Evolutionary conservation across 2,888 invertebrate genomes (phyloP), one percentile per base, ranked within the genome.

Genomic region (Hirtodrosophila duncani): DNA sequence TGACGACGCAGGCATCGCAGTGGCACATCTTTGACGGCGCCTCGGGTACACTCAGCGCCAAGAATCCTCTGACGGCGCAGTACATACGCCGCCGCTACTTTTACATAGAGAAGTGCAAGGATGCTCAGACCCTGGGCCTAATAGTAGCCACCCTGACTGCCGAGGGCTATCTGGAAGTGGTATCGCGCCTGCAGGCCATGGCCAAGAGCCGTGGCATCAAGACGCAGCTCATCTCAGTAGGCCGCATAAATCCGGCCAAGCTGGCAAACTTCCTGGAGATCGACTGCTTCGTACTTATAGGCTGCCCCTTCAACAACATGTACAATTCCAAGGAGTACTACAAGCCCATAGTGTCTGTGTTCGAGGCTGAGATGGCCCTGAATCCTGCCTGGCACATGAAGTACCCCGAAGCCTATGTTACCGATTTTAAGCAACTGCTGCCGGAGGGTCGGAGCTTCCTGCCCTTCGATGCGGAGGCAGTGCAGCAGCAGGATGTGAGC

Each of bases 201-300:
- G 91, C 96, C 24, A 91, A 90, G 72, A 86, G 89, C 1, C 92
- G 93, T 45, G 92, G 93, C 0, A 97, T 97, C 83, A 97, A 95
- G 84, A 92, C 92, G 61, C 98, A 98, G 82, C 92, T 96, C 31
- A 91, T 99, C 44, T 95, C 94, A 14, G 95, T 99, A 42, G 99
- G 98, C 3, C 97, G 97, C 85, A 93, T 97, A 2, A 98, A 96
- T 88, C 93, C 95, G 7, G 93, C 96, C 0, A 99, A 99, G 86
- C 88, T 99, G 55, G 97, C 97, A 0, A 99, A 99, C 88, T 97
- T 98, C 85, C 87, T 88, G 21, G 87, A 94, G 91, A 93, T 99
- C 61, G 98, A 99, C 81, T 91, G 94, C 29, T 99, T 95, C 87
- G 94, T 98, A 0, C 89, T 96, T 77, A 91, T 99, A 39, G 93